Evolutionary conservation across 1,140 invertebrate genomes (phyloP).

Genomic region (Conus betulinus): DNA sequence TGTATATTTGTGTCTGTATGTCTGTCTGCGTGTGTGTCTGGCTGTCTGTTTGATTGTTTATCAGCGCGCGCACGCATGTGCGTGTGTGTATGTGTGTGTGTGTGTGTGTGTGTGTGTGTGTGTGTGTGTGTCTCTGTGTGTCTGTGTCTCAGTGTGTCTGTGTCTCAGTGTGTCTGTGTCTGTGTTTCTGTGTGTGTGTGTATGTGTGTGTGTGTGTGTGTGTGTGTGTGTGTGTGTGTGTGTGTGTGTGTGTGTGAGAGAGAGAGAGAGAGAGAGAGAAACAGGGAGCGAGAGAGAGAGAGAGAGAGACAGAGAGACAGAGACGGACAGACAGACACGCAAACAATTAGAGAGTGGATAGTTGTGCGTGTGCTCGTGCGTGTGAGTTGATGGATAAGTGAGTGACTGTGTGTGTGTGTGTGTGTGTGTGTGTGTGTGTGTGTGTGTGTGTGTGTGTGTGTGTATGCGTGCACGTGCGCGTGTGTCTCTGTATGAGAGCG

Average conservation of each 20-base stretch:
- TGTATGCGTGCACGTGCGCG: no score
- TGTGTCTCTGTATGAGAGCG: background rate
- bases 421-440: no score
- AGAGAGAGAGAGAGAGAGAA: no score
- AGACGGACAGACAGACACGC: background rate
- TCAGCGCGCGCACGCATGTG: background rate
- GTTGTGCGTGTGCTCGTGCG: background rate
- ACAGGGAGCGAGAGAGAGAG: background rate
- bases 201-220: background rate
- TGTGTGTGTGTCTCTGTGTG: background rate
- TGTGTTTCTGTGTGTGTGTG: background rate
- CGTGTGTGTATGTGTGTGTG: background rate
- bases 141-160: background rate
- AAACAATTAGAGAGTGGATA: background rate
- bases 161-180: background rate
- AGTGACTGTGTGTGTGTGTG: no score
- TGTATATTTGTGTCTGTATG: background rate
- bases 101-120: background rate
- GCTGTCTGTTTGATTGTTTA: background rate
- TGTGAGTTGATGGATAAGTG: no score
- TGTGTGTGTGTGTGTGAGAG: background rate
- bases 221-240: background rate
- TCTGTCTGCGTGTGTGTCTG: background rate
- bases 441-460: no score
- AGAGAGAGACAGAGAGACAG: slow-evolving; percentile 19